Evolutionary conservation across 2,797 vertebrate species (phyloP), one percentile per base, ranked within the genome.

Genomic region (Hipposideros larvatus): DNA sequence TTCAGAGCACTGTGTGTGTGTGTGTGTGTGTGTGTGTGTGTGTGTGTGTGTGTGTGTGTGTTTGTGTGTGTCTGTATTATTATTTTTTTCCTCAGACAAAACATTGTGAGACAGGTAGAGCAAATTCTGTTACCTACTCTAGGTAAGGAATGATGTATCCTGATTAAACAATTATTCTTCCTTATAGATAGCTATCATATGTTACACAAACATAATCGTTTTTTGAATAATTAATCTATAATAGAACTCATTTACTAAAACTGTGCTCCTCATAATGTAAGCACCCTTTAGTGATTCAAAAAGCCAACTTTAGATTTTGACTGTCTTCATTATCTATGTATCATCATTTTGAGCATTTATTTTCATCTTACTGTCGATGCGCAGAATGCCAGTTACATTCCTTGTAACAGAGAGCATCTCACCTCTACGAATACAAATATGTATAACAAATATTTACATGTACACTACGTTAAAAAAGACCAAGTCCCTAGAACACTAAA

Each of bases 211-310:
- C 13, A 46, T 24, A n/a, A 73, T 34, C 15, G 43, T 57, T 88
- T 71, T 84, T 87, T 22, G 75, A 77, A 26, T 73, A 77, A 37
- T 75, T 93, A n/a, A 48, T 37, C 55, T 57, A 63, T 34, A 78
- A 77, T 34, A 90, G n/a, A 66, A 84, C 11, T 63, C 22, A 78
- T n/a, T 93, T 79, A 78, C 34, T 59, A n/a, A 95, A 94, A 94
- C 10, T 75, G 4, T 85, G 24, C 11, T 77, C 19, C 19, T 87
- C 3, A 16, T 80, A 53, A 92, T 31, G 4, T 48, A 57, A 90
- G 34, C 11, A 55, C 22, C 77, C 26, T 68, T 87, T 37, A 90
- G 26, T 59, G 55, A 71, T 53, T 80, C 19, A 41, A 65, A 91
- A 61, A 63, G 46, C 66, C 86, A 86, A 5, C 15, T 71, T 59